Evolutionary conservation across 2,797 vertebrate genomes (phyloP), one percentile per base, ranked within the genome.

Genomic region (Aeoliscus strigatus): DNA sequence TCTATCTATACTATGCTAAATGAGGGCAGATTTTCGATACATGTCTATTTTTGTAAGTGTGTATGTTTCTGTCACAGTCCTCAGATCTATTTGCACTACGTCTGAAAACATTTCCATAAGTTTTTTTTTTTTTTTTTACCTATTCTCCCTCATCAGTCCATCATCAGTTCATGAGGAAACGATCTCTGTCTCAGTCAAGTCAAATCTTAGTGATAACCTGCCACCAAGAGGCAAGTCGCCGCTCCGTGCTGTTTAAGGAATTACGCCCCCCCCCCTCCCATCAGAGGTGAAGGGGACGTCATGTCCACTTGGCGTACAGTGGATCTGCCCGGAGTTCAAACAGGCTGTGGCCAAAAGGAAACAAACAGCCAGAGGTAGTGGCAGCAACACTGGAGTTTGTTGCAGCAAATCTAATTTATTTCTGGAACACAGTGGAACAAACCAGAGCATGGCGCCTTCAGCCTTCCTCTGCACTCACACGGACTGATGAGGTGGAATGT

Each of bases 211-310:
- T 2, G 69, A 77, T 85, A 80, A 81, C 68, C 75, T 77, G 66
- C 65, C 38, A 32, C 65, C 38, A 43, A 60, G 70, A 55, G 46
- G 56, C 57, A 50, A 38, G 33, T 50, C 67, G 47, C 60, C 41
- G 21, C 72, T 70, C 47, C 69, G 69, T 53, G 57, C 60, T 54
- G 69, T 80, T 84, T 75, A 78, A 77, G 74, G 80, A 83, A 83
- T 81, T 76, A 77, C 75, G 77, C 73, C 79, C 73, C 59, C 53
- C 9, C 62, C 73, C 79, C 73, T 80, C 73, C 59, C 53, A 10
- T 64, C 73, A 67, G n/a, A n/a, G n/a, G n/a, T n/a, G n/a, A n/a
- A n/a, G n/a, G 62, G 51, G 63, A 77, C 66, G 69, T 75, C 79
- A 57, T 83, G 79, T 81, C 50, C 54, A 26, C 72, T 11, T 61